Conservation (phyloP, 1,140 invertebrate genomes). For the Orussus abietinus region DNA sequence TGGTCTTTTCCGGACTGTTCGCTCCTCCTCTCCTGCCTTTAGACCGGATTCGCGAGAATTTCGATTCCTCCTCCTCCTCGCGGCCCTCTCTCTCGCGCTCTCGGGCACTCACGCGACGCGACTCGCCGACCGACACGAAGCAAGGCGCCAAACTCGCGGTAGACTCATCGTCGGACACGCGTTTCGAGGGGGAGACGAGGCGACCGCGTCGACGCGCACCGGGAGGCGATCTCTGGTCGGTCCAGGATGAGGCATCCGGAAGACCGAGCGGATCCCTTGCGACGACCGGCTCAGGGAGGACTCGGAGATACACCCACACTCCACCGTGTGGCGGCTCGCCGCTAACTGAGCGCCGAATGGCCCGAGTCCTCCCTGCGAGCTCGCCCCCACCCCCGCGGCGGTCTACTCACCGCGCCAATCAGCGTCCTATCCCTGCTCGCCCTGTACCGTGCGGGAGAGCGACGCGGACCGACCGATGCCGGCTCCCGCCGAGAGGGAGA, state of each 20-base stretch:
- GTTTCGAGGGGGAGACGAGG: neutral
- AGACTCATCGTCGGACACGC: neutral
- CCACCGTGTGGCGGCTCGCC: constrained; percentile 42
- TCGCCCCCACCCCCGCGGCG: constrained; percentile 22
- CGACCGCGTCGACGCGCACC: neutral
- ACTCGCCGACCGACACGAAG: neutral
- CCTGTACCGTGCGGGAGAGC: constrained; percentile 23
- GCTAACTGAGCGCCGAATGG: constrained; percentile 48
- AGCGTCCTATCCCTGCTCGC: constrained; percentile 18
- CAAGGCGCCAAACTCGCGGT: neutral
- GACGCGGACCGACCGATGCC: constrained; percentile 17
- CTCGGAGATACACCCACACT: constrained; percentile 23
- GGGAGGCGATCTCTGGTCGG: neutral
- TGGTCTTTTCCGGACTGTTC: neutral
- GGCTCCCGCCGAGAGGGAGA: too few relatives aligned
- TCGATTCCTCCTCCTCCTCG: neutral
- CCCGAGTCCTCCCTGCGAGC: constrained; percentile 34
- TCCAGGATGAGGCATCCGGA: too few relatives aligned
- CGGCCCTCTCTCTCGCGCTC: neutral
- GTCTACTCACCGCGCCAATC: constrained; percentile 22
- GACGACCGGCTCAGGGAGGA: constrained; percentile 5
- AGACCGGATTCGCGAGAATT: too few relatives aligned
- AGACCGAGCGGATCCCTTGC: too few relatives aligned
- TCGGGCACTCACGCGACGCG: neutral
- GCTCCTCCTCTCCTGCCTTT: neutral